Conservation (phyloP, 2,888 invertebrate species). For the Calephelis perditalis region DNA sequence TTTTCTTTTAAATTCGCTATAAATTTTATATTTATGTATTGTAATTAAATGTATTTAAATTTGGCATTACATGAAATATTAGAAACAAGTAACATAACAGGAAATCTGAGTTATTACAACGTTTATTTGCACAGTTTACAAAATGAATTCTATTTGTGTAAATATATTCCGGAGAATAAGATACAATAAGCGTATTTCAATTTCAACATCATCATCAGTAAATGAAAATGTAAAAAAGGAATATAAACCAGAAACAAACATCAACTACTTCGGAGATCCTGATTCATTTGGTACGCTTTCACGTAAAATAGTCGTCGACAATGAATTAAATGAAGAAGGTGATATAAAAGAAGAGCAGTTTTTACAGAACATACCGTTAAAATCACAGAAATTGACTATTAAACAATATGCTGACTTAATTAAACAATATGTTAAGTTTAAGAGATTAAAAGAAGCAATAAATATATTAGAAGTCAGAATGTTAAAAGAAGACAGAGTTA, state of each 20-base stretch:
- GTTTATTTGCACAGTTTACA: neutral
- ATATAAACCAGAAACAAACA: slow-evolving; percentile 51
- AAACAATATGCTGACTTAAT: slow-evolving; percentile 85
- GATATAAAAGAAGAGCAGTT: slow-evolving; percentile 80
- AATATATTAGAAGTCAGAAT: slow-evolving; percentile 87
- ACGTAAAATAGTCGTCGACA: slow-evolving; percentile 36
- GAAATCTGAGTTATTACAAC: no score
- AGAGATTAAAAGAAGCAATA: slow-evolving; percentile 86
- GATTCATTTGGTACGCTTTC: slow-evolving; percentile 77
- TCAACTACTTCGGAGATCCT: slow-evolving; percentile 64
- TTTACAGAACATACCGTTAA: slow-evolving; percentile 68
- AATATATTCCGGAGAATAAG: neutral
- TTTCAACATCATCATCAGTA: neutral
- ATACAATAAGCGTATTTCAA: neutral
- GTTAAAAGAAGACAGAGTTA: slow-evolving; percentile 86
- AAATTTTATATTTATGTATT: no score
- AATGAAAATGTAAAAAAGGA: slow-evolving; percentile 37
- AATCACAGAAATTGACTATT: slow-evolving; percentile 71
- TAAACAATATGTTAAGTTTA: slow-evolving; percentile 80
- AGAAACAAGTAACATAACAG: no score
- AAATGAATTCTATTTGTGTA: slow-evolving; percentile 4
- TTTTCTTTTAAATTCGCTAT: no score
- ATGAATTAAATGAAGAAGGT: slow-evolving; percentile 65
- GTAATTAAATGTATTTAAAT: no score
- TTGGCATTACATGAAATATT: no score